phyloP scores from a whole-genome alignment of 37 sponge, comb jelly and placozoan genomes.

The Aphrocallistes beatrix region DNA sequence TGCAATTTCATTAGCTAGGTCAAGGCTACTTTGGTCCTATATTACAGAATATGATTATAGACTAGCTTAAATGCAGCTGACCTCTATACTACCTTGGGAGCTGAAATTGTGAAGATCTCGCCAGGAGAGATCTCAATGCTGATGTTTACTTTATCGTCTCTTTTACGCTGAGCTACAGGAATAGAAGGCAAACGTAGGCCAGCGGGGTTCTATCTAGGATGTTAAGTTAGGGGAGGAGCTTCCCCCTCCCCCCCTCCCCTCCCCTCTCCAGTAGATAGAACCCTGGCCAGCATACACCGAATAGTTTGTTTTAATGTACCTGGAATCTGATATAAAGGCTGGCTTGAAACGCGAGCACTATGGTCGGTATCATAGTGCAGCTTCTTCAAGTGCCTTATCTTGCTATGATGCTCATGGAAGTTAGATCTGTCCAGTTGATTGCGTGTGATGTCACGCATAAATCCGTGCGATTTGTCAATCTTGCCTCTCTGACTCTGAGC shows the following conservation, averaged over 20 bases:
- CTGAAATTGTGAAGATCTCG: not conserved
- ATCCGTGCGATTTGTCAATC: not conserved
- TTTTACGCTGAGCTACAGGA: not conserved
- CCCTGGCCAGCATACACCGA: no score
- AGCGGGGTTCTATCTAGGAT: no score
- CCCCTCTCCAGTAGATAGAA: no score
- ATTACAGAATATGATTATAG: not conserved
- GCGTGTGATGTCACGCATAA: not conserved
- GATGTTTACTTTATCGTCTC: not conserved
- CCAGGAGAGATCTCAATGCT: not conserved
- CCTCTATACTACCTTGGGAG: not conserved
- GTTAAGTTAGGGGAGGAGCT: no score
- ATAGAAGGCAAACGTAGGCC: not conserved
- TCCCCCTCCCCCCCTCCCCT: no score
- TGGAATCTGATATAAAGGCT: no score
- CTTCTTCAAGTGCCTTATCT: not conserved
- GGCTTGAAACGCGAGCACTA: no score
- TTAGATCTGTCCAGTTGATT: not conserved
- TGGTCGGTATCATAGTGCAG: not conserved
- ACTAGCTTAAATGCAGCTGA: not conserved
- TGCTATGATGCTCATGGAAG: not conserved
- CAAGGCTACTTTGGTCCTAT: not conserved
- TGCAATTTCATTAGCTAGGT: slow-evolving; percentile 8
- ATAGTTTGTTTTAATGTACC: no score
- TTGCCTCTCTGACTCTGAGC: slow-evolving; percentile 7